A percentile compares a stretch with the other conserved stretches of the same genome.
Conservation (phyloP, 2,888 invertebrate species). For the Notocelia uddmanniana region DNA sequence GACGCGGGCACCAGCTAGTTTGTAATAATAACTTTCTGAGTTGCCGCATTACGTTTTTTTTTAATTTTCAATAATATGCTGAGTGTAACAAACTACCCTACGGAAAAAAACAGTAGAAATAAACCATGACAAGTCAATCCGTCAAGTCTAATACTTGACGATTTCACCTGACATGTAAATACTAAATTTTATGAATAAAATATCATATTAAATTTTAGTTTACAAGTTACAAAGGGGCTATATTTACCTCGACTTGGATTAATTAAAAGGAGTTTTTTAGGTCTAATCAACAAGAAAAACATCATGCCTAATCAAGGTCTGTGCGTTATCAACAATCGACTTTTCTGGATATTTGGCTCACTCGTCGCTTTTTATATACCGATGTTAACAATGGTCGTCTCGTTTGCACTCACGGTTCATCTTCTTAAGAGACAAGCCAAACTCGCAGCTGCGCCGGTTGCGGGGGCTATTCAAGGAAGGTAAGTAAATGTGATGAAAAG, state of each 20-base stretch:
- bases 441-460: slow-evolving; percentile 86
- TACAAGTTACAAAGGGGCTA: too few relatives aligned
- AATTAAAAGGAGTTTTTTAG: slow-evolving; percentile 57
- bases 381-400: slow-evolving; percentile 97
- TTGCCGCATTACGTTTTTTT: too few relatives aligned
- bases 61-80: too few relatives aligned
- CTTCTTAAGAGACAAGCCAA: slow-evolving; percentile 92
- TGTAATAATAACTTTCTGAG: too few relatives aligned
- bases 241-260: not conserved
- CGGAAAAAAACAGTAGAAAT: too few relatives aligned
- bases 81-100: too few relatives aligned
- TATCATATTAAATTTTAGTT: too few relatives aligned
- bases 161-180: too few relatives aligned
- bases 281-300: slow-evolving; percentile 90
- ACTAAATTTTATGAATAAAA: too few relatives aligned
- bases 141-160: too few relatives aligned
- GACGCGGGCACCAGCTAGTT: too few relatives aligned
- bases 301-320: slow-evolving; percentile 92
- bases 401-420: slow-evolving; percentile 95
- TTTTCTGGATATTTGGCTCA: slow-evolving; percentile 96
- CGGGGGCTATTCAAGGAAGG: slow-evolving; percentile 79
- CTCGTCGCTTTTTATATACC: slow-evolving; percentile 98
- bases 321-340: slow-evolving; percentile 94
- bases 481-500: slow-evolving; percentile 51
- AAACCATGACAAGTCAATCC: too few relatives aligned